These are phyloP conservation scores for Crotalus adamanteus DNA, from an alignment of 2,797 vertebrate genomes.

Conservation along the genomic window DNA sequence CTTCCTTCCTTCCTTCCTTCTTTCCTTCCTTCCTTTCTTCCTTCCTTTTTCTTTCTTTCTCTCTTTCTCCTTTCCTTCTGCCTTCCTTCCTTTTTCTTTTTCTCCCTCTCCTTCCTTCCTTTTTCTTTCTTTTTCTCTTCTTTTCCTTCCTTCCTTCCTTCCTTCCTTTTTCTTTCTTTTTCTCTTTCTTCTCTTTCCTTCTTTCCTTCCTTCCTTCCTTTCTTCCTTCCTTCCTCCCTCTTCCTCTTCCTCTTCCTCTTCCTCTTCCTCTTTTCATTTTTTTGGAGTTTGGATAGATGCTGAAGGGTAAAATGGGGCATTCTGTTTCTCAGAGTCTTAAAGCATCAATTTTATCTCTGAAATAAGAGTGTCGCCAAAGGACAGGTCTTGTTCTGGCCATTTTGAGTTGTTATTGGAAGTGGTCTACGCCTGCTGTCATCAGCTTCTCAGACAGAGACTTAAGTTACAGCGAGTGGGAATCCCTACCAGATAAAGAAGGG, in stretches of 20 bases:
- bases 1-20: too few species aligned
- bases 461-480: neutral
- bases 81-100: too few species aligned
- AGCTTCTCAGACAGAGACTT: neutral
- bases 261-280: neutral
- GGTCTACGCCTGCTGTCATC: neutral
- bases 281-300: neutral
- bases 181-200: too few species aligned
- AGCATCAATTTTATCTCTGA: neutral
- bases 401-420: neutral
- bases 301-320: neutral
- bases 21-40: rapidly evolving
- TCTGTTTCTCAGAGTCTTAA: neutral
- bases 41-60: too few species aligned
- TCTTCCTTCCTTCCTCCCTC: too few species aligned
- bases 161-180: too few species aligned
- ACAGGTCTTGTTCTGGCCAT: neutral
- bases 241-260: too few species aligned
- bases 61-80: too few species aligned
- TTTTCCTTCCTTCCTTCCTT: too few species aligned
- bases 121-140: too few species aligned
- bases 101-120: too few species aligned
- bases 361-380: neutral
- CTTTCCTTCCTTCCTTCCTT: too few species aligned
- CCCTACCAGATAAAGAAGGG: neutral